Conservation (phyloP, 2,888 invertebrate genomes). For the Diarsia brunnea region DNA sequence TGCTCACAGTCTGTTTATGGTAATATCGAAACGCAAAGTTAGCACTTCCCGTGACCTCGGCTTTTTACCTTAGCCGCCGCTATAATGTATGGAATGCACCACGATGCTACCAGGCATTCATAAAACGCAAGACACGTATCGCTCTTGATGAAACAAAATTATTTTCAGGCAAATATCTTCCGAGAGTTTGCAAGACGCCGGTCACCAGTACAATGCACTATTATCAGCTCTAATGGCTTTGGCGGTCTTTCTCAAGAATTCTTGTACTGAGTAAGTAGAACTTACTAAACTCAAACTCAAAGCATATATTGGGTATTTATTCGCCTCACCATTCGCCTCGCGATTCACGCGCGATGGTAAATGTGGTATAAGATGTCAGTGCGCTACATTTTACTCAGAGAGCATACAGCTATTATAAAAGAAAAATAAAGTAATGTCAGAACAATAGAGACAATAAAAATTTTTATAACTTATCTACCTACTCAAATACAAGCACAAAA, state of each 20-base stretch:
- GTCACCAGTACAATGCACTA: conserved; percentile 45
- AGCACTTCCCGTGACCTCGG: no score
- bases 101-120: neutral
- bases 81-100: neutral
- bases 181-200: conserved; percentile 1
- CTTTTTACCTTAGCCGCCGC: neutral
- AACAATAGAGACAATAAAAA: no score
- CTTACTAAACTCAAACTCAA: neutral
- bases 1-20: no score
- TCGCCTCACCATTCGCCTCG: no score
- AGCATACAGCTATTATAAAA: no score
- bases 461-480: no score
- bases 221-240: conserved; percentile 36
- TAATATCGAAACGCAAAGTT: neutral
- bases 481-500: no score
- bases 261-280: conserved; percentile 49
- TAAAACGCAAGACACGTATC: neutral
- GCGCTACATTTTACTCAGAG: no score
- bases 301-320: no score
- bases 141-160: neutral
- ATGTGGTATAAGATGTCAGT: no score
- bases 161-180: conserved; percentile 16
- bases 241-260: conserved; percentile 27
- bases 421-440: no score
- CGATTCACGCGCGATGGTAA: no score